A percentile compares a stretch with the other conserved stretches of the same genome.
phyloP scores from a whole-genome alignment of 2,113 vertebrate species.

The Vidua chalybeata region DNA sequence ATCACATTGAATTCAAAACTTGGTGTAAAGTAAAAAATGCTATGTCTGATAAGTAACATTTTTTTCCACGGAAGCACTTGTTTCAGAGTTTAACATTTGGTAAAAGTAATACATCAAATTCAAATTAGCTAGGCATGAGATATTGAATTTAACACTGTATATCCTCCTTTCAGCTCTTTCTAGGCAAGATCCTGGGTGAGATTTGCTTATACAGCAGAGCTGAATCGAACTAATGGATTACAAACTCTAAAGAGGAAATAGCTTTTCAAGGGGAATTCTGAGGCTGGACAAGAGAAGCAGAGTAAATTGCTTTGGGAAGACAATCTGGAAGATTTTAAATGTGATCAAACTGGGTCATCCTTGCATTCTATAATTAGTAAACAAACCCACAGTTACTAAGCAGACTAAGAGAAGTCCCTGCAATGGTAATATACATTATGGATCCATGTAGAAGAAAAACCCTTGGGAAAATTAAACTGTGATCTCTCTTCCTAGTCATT shows the following conservation, averaged over 20 bases:
- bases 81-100: neutral
- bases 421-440: neutral
- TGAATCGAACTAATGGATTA: neutral
- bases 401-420: neutral
- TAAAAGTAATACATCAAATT: neutral
- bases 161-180: neutral
- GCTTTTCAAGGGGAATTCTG: neutral
- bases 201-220: neutral
- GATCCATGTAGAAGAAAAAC: neutral
- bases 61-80: neutral
- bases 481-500: neutral
- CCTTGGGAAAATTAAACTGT: neutral
- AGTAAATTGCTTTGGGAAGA: neutral
- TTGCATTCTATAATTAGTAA: neutral
- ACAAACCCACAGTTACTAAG: neutral
- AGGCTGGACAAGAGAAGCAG: neutral
- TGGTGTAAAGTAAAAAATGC: neutral
- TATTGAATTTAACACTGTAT: neutral
- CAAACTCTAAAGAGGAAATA: neutral
- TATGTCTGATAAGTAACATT: neutral
- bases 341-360: neutral
- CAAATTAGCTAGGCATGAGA: neutral
- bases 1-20: neutral
- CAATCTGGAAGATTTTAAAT: neutral
- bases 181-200: neutral